A percentile compares a stretch with the other conserved stretches of the same genome.
Evolutionary conservation across 92 coral and sea anemone species (phyloP).

Genomic region (Epizoanthus scotinus): DNA sequence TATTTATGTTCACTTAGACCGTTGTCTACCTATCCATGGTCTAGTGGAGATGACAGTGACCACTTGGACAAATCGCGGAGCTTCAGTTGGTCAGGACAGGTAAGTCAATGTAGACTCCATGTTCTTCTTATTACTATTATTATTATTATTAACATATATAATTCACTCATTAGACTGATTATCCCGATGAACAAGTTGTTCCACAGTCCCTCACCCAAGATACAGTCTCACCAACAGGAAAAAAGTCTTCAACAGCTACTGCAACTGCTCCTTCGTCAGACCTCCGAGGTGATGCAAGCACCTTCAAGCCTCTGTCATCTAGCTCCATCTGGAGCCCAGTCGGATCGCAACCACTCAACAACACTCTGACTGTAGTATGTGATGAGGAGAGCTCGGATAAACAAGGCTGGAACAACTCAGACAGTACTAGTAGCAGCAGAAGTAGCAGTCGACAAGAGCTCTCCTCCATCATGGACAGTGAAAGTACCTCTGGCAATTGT

Average conservation of each 20-base stretch:
- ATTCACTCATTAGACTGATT: slow-evolving; percentile 18
- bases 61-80: slow-evolving; percentile 65
- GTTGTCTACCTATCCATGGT: slow-evolving; percentile 88
- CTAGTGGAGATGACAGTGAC: slow-evolving; percentile 83
- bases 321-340: slow-evolving; percentile 91
- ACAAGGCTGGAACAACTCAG: slow-evolving; percentile 97
- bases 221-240: slow-evolving; percentile 51
- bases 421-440: slow-evolving; percentile 96
- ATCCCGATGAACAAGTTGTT: slow-evolving; percentile 16
- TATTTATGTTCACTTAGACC: slow-evolving; percentile 44
- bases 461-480: slow-evolving; percentile 95
- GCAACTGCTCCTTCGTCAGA: slow-evolving; percentile 47
- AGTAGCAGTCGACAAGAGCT: slow-evolving; percentile 98
- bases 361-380: slow-evolving; percentile 76
- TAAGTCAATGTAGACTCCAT: slow-evolving; percentile 16
- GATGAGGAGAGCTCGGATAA: slow-evolving; percentile 83
- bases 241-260: slow-evolving; percentile 49
- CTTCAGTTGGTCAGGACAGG: slow-evolving; percentile 98
- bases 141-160: background rate
- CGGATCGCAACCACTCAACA: slow-evolving; percentile 51
- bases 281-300: slow-evolving; percentile 61
- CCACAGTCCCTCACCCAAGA: slow-evolving; percentile 31
- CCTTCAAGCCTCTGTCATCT: slow-evolving; percentile 80
- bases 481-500: slow-evolving; percentile 49
- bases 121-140: background rate